phyloP scores from a whole-genome alignment of 2,888 invertebrate species.

The Zygothrica quintamaculata region DNA sequence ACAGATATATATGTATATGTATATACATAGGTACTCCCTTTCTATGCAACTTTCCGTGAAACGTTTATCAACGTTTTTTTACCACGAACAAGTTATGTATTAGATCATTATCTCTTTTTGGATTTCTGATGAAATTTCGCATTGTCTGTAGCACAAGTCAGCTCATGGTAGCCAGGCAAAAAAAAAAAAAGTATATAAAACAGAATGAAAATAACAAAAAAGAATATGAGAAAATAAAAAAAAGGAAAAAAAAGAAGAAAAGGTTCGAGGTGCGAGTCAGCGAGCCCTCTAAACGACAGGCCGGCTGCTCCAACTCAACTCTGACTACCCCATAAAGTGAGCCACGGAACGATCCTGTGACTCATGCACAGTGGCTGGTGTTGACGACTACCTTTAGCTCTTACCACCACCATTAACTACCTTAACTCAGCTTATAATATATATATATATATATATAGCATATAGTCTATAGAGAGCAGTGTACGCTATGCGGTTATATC shows the following conservation, averaged over 20 bases:
- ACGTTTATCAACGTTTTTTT: conserved; percentile 52
- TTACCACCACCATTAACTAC: not conserved
- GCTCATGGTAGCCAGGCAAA: conserved; percentile 42
- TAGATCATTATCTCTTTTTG: conserved; percentile 80
- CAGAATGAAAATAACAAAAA: conserved; percentile 5
- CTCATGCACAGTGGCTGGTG: conserved; percentile 40
- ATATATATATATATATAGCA: not conserved
- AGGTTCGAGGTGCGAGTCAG: conserved; percentile 35
- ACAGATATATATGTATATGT: not conserved
- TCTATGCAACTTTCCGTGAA: conserved; percentile 35
- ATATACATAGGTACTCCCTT: conserved; percentile 8
- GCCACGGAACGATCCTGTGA: conserved; percentile 42
- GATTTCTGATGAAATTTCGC: conserved; percentile 81
- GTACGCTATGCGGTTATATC: conserved; percentile 43
- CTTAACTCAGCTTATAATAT: conserved; percentile 11
- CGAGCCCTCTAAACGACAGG: conserved; percentile 47
- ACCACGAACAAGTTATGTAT: conserved; percentile 79
- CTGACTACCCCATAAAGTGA: conserved; percentile 11
- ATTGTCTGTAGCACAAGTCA: conserved; percentile 64
- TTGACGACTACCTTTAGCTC: not conserved
- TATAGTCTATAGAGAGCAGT: not conserved
- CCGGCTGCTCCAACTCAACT: conserved; percentile 38
- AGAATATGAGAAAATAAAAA: conserved; percentile 15
- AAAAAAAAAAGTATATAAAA: conserved; percentile 33
- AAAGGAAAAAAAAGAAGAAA: conserved; percentile 15